phyloP scores from a whole-genome alignment of 2,797 vertebrate genomes.

The Rousettus madagascariensis region DNA sequence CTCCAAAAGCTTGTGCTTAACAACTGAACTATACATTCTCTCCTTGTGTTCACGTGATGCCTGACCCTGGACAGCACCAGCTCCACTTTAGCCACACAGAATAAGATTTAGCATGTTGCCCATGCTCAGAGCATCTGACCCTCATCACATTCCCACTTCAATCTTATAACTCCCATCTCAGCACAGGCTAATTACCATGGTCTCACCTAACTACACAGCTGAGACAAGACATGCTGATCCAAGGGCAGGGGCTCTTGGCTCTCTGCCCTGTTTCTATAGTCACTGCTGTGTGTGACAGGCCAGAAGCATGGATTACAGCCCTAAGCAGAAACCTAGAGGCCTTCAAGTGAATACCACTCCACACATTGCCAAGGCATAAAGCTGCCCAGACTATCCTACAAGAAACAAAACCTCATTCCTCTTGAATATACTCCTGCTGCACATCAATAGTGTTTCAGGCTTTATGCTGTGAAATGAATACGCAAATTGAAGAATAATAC shows the following conservation, averaged over 20 bases:
- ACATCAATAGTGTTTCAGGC: not conserved
- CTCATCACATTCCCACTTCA: not conserved
- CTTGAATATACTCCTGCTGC: not conserved
- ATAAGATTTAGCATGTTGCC: not conserved
- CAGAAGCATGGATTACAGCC: not conserved
- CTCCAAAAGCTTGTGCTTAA: not conserved
- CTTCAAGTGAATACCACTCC: not conserved
- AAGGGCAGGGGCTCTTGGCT: not conserved
- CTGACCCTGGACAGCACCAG: not conserved
- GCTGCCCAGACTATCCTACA: not conserved
- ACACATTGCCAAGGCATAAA: not conserved
- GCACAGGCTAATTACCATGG: not conserved
- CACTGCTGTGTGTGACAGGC: not conserved
- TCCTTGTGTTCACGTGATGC: not conserved
- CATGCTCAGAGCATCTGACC: not conserved
- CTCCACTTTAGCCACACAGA: not conserved
- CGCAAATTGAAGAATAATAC: not conserved
- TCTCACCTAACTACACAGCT: not conserved
- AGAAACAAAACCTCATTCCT: not conserved
- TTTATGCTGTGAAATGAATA: constrained; percentile 8
- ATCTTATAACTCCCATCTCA: not conserved
- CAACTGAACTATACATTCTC: not conserved
- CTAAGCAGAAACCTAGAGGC: not conserved
- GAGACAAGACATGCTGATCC: not conserved
- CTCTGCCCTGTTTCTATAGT: not conserved